Conservation (phyloP, 2,888 invertebrate genomes). For the Allophyes oxyacanthae region DNA sequence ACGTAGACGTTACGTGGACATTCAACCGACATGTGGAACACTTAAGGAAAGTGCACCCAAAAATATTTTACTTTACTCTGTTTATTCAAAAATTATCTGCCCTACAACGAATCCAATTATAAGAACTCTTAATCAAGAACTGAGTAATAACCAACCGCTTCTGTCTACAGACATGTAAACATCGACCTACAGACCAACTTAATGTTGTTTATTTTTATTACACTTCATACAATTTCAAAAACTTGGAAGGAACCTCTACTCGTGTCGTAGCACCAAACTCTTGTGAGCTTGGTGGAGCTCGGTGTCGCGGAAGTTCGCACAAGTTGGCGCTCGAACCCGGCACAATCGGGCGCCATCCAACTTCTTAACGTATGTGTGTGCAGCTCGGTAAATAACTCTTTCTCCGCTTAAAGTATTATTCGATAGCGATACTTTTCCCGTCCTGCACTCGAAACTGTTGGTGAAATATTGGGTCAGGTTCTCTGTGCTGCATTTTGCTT, state of each 20-base stretch:
- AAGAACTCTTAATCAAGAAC: no score
- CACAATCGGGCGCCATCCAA: slow-evolving; percentile 10
- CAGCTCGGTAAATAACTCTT: slow-evolving; percentile 32
- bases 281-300: neutral
- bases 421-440: slow-evolving; percentile 22
- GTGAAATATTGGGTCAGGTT: slow-evolving; percentile 10
- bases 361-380: slow-evolving; percentile 24
- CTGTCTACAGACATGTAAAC: no score
- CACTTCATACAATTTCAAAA: neutral
- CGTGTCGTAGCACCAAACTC: neutral
- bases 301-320: slow-evolving; percentile 8
- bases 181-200: no score
- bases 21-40: no score
- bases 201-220: no score
- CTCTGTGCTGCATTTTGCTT: neutral
- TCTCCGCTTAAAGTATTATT: slow-evolving; percentile 17
- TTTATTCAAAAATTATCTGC: no score
- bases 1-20: neutral
- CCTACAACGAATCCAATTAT: no score
- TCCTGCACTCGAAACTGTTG: neutral
- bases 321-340: slow-evolving; percentile 2
- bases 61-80: neutral
- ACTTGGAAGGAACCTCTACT: slow-evolving; percentile 7
- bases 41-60: neutral
- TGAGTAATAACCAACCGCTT: no score